Evolutionary conservation across 2,797 vertebrate genomes (phyloP).

Genomic region (Mus spretus): DNA sequence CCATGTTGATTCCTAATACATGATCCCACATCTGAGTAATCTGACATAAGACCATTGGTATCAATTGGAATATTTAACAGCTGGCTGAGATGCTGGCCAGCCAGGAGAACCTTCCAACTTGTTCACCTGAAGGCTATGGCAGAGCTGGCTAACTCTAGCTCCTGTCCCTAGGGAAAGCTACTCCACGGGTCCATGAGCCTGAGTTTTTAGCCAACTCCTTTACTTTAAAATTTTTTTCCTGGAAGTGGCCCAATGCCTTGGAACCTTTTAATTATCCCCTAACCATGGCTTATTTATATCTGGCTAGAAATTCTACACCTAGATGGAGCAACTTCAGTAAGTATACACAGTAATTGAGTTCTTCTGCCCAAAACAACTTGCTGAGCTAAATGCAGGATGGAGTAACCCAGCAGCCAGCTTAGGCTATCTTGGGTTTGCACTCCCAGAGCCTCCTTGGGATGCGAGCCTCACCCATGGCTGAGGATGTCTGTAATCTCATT

Average conservation of each 20-base stretch:
- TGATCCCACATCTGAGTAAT: background rate
- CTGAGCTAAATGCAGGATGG: conserved; percentile 58
- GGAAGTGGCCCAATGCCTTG: conserved; percentile 50
- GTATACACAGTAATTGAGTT: conserved; percentile 62
- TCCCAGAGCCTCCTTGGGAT: background rate
- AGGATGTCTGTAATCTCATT: background rate
- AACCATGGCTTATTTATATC: conserved; percentile 71
- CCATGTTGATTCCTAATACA: background rate
- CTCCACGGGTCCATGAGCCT: background rate
- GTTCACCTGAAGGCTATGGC: background rate
- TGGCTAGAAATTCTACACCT: conserved; percentile 52
- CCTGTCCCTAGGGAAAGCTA: background rate
- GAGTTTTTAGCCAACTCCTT: conserved; percentile 34
- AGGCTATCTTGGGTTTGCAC: background rate
- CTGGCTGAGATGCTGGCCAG: background rate
- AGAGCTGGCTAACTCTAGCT: background rate
- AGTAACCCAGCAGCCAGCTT: rapidly evolving
- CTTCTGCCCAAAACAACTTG: conserved; percentile 58
- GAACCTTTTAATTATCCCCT: conserved; percentile 67
- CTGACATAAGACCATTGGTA: background rate
- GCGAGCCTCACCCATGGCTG: background rate
- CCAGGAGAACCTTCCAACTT: background rate
- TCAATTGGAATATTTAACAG: conserved; percentile 12
- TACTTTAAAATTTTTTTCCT: background rate
- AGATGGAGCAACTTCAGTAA: conserved; percentile 22